phyloP scores from a whole-genome alignment of 2,113 vertebrate genomes.

The Okapia johnstoni region DNA sequence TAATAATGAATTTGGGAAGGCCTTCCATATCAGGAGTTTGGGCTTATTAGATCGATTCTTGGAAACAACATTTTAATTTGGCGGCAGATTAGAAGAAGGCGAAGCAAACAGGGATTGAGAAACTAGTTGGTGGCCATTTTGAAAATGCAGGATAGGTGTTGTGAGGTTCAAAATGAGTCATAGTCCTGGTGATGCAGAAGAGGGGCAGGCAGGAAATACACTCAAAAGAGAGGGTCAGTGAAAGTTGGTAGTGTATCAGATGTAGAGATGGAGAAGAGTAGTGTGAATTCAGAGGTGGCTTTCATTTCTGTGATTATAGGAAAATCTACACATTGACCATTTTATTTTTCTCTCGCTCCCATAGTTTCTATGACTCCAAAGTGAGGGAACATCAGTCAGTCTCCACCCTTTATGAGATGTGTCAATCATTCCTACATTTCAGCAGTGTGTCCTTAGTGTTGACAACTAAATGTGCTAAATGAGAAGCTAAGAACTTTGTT shows the following conservation, averaged over 20 bases:
- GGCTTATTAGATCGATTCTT: neutral
- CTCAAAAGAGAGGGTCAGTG: neutral
- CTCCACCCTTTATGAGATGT: neutral
- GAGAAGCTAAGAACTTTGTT: constrained; percentile 11
- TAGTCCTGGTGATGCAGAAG: neutral
- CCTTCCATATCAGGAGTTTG: neutral
- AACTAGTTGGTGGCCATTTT: neutral
- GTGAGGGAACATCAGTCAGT: neutral
- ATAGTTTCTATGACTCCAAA: neutral
- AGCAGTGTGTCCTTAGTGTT: neutral
- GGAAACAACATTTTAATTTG: constrained; percentile 12
- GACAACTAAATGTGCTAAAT: neutral
- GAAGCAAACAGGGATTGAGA: neutral
- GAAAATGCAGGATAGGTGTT: neutral
- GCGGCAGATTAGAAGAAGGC: neutral
- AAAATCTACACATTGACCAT: neutral
- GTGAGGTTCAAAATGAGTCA: neutral
- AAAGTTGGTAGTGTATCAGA: neutral
- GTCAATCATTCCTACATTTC: neutral
- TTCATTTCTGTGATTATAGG: neutral
- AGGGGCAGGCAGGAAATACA: neutral
- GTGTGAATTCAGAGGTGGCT: neutral
- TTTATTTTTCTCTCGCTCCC: neutral
- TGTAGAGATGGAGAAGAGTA: neutral
- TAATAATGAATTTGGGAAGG: neutral